Evolutionary conservation across 2,797 vertebrate species (phyloP).

Genomic region (Betta splendens): DNA sequence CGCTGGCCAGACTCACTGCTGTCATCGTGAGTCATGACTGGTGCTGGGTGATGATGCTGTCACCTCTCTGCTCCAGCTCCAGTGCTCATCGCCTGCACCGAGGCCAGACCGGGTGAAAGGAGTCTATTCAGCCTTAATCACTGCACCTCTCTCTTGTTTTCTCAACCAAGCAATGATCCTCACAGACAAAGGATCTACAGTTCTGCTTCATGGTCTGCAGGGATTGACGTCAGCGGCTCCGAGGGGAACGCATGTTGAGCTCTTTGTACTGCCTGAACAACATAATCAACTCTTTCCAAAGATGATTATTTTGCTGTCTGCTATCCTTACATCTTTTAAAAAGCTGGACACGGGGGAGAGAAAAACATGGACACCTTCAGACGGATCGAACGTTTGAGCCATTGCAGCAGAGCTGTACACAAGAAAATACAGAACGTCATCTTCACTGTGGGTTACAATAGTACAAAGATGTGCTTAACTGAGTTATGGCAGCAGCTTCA

Average conservation of each 20-base stretch:
- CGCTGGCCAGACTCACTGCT: slow-evolving; percentile 10
- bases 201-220: slow-evolving; percentile 10
- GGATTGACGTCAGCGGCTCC: slow-evolving; percentile 7
- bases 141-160: neutral
- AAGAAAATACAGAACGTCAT: no score
- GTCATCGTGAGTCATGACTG: slow-evolving; percentile 19
- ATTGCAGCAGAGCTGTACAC: neutral
- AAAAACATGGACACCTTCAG: neutral
- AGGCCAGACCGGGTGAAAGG: slow-evolving; percentile 11
- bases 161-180: neutral
- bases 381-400: no score
- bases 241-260: slow-evolving; percentile 26
- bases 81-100: neutral
- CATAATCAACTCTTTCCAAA: slow-evolving; percentile 40
- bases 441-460: no score
- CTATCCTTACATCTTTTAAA: slow-evolving; percentile 5
- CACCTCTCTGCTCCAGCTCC: neutral
- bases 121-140: slow-evolving; percentile 21
- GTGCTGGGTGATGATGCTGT: slow-evolving; percentile 3
- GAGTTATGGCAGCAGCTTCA: no score
- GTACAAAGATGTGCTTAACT: no score
- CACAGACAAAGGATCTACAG: slow-evolving; percentile 12
- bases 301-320: slow-evolving; percentile 39
- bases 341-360: neutral
- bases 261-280: neutral